Evolutionary conservation across 2,888 invertebrate species (phyloP).

Genomic region (Pycnomerus fuliginosus): DNA sequence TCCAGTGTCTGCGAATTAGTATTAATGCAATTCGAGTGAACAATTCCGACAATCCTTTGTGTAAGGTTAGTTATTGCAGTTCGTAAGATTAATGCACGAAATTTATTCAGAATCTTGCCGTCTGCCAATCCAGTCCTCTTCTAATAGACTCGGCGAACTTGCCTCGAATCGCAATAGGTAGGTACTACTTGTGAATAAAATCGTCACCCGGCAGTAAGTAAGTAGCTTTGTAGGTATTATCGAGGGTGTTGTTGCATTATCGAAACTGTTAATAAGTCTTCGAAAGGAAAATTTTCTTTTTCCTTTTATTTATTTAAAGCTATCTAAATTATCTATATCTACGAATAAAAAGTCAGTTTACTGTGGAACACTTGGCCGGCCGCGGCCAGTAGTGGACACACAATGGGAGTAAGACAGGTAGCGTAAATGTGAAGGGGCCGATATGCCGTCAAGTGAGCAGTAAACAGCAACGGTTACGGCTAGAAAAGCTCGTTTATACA

Average conservation of each 20-base stretch:
- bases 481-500: constrained; percentile 20
- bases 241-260: too few relatives aligned
- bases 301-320: too few relatives aligned
- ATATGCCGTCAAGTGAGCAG: constrained; percentile 25
- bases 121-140: too few relatives aligned
- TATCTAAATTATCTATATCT: too few relatives aligned
- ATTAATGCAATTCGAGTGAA: constrained; percentile 34
- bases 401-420: constrained; percentile 34
- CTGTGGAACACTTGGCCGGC: constrained; percentile 3
- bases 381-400: constrained; percentile 9
- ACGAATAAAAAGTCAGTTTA: too few relatives aligned
- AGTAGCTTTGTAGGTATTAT: too few relatives aligned
- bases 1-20: constrained; percentile 31
- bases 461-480: constrained; percentile 23
- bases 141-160: too few relatives aligned
- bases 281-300: too few relatives aligned
- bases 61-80: constrained; percentile 30
- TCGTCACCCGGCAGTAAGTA: too few relatives aligned
- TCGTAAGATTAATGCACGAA: constrained; percentile 35
- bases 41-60: constrained; percentile 36
- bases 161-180: too few relatives aligned
- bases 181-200: too few relatives aligned
- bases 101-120: constrained; percentile 36
- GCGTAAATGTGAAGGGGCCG: constrained; percentile 25
- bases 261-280: too few relatives aligned